Percentiles rank a stretch among this genome's conserved stretches.
These are phyloP conservation scores for Heterotilapia buettikoferi DNA, from an alignment of 2,113 vertebrate genomes.

Conservation along the genomic window DNA sequence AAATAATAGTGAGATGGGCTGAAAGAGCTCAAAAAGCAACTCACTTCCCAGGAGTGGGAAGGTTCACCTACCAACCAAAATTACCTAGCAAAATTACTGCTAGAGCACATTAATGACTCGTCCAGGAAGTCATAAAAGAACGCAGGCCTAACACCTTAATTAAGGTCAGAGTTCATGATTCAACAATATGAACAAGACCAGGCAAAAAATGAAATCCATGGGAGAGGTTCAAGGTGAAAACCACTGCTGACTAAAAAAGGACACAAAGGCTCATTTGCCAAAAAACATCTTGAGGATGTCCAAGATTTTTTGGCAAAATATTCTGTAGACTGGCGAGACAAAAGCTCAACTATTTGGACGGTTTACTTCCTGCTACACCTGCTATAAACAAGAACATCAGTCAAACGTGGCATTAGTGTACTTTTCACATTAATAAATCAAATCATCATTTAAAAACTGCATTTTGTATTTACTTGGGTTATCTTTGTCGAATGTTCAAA, in stretches of 20 bases:
- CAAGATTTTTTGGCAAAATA: not conserved
- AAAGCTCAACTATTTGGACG: not conserved
- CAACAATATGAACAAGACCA: not conserved
- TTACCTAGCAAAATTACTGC: not conserved
- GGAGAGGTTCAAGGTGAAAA: not conserved
- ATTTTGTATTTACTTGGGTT: not conserved
- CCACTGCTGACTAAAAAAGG: not conserved
- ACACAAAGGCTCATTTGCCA: not conserved
- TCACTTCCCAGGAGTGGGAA: not conserved
- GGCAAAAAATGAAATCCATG: not conserved
- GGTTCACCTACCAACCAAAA: not conserved
- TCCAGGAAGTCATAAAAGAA: not conserved
- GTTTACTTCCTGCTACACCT: not conserved
- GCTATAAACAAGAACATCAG: not conserved
- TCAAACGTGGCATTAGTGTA: fast-evolving
- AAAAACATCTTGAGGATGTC: not conserved
- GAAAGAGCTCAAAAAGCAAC: not conserved
- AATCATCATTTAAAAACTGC: not conserved
- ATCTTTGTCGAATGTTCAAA: not conserved
- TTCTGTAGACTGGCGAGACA: not conserved
- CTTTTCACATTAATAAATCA: not conserved
- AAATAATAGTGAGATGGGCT: not conserved
- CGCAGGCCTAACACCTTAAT: not conserved
- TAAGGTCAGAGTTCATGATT: not conserved
- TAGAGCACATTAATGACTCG: not conserved